Evolutionary conservation across 2,113 vertebrate species (phyloP).

Genomic region (Cochlearius cochlearius): DNA sequence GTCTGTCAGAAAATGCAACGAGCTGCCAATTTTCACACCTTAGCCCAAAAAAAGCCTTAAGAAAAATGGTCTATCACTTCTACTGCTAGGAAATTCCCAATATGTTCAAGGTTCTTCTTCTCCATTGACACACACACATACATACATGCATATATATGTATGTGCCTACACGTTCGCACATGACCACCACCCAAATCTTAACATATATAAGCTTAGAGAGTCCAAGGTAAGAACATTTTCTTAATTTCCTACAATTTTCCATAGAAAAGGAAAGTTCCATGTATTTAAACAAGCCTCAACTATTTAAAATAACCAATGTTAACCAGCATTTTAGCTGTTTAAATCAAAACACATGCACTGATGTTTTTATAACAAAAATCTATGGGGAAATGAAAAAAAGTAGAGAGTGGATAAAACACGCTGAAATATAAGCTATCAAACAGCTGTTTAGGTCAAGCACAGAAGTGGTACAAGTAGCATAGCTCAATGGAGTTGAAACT

Average conservation of each 20-base stretch:
- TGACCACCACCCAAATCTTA: not conserved
- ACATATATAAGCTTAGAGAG: not conserved
- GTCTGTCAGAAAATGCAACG: constrained; percentile 36
- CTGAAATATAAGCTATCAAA: not conserved
- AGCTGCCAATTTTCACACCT: constrained; percentile 77
- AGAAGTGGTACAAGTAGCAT: not conserved
- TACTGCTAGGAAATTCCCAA: not conserved
- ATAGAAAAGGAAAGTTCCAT: not conserved
- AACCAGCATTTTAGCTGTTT: not conserved
- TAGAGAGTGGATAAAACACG: not conserved
- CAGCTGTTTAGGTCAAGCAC: not conserved
- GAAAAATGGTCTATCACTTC: constrained; percentile 42
- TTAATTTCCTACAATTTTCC: constrained; percentile 3
- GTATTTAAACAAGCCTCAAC: not conserved
- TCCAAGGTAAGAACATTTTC: not conserved
- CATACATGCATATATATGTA: too few species aligned
- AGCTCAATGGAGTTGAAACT: not conserved
- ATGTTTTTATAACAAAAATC: not conserved
- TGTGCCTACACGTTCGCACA: not conserved
- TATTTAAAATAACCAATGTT: not conserved
- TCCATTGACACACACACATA: not conserved
- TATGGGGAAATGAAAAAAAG: not conserved
- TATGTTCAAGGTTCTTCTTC: not conserved
- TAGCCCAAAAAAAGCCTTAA: constrained; percentile 22
- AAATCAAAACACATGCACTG: not conserved